Evolutionary conservation across 2,113 vertebrate species (phyloP).

Genomic region (Paramisgurnus dabryanus): DNA sequence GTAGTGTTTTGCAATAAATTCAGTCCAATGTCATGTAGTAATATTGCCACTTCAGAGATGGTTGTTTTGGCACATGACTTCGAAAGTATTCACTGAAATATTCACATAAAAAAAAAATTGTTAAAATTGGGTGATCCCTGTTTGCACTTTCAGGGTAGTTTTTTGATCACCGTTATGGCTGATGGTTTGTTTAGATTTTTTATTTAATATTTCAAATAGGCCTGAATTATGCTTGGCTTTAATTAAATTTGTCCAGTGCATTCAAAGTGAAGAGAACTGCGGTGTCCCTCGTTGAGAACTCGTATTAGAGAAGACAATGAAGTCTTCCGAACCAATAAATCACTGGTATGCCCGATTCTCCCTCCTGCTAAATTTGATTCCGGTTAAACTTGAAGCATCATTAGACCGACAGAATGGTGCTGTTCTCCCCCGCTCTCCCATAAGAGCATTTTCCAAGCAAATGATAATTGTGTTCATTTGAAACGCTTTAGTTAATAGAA

Average conservation of each 20-base stretch:
- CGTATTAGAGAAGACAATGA: constrained; percentile 49
- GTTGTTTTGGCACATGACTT: too few species aligned
- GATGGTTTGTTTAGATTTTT: too few species aligned
- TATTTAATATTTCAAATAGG: neutral
- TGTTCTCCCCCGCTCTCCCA: constrained; percentile 26
- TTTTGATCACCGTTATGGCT: neutral
- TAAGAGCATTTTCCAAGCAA: constrained; percentile 25
- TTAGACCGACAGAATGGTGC: constrained; percentile 42
- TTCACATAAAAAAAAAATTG: too few species aligned
- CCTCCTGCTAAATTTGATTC: constrained; percentile 37
- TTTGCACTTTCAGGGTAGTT: neutral
- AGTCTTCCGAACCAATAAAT: constrained; percentile 46
- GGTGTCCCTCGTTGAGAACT: constrained; percentile 19
- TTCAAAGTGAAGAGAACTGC: neutral
- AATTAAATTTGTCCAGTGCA: neutral
- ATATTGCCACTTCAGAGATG: too few species aligned
- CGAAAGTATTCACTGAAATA: too few species aligned
- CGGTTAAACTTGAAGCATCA: constrained; percentile 46
- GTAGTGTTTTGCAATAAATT: too few species aligned
- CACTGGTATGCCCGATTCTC: constrained; percentile 41
- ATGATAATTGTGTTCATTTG: constrained; percentile 52
- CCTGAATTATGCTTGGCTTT: neutral
- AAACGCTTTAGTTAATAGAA: constrained; percentile 38
- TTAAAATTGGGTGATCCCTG: too few species aligned
- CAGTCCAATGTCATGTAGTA: too few species aligned